Evolutionary conservation across 2,888 invertebrate genomes (phyloP).

Genomic region (Branchellion lobata): DNA sequence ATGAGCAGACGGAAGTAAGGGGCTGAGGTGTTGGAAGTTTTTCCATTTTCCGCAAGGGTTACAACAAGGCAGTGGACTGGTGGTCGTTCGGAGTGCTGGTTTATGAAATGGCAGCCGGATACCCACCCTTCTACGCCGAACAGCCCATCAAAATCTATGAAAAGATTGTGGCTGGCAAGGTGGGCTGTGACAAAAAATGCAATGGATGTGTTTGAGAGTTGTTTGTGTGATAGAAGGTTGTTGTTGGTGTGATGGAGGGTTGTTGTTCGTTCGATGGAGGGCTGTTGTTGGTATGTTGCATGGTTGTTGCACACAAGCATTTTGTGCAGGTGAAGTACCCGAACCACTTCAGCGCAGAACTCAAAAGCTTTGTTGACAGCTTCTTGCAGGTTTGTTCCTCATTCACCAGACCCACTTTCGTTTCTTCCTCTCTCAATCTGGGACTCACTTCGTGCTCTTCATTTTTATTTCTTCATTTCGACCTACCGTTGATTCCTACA

Average conservation of each 20-base stretch:
- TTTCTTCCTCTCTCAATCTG: no score
- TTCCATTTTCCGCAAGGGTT: slow-evolving; percentile 67
- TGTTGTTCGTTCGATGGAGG: neutral
- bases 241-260: neutral
- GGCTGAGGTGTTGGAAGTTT: no score
- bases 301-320: no score
- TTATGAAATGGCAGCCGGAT: slow-evolving; percentile 70
- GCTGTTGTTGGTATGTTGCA: neutral
- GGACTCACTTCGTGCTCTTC: no score
- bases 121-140: slow-evolving; percentile 99
- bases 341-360: slow-evolving; percentile 37
- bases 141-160: slow-evolving; percentile 99
- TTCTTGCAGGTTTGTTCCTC: slow-evolving; percentile 57
- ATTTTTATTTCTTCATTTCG: no score
- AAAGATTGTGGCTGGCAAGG: slow-evolving; percentile 98
- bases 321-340: slow-evolving; percentile 41
- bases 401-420: no score
- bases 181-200: no score
- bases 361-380: slow-evolving; percentile 41
- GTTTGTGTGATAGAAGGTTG: neutral
- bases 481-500: no score
- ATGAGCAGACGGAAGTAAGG: neutral
- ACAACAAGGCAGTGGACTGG: slow-evolving; percentile 99
- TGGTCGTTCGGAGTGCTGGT: slow-evolving; percentile 78
- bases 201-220: no score